Evolutionary conservation across 2,113 vertebrate genomes (phyloP).

Genomic region (Tyrannus savana): DNA sequence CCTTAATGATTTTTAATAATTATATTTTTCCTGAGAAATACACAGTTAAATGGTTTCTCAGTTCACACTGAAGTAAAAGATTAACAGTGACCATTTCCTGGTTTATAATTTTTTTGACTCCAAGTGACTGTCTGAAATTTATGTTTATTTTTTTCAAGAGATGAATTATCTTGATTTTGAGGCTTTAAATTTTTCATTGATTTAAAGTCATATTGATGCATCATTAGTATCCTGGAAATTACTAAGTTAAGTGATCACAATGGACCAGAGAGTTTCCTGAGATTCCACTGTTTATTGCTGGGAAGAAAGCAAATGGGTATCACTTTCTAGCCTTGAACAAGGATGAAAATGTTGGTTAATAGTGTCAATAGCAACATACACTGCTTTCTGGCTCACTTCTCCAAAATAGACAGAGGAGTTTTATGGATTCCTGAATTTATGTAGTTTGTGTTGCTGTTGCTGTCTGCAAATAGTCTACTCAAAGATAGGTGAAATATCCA

Average conservation of each 20-base stretch:
- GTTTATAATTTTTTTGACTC: background rate
- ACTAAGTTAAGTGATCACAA: background rate
- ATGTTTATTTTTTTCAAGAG: background rate
- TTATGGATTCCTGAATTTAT: background rate
- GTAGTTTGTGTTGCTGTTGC: background rate
- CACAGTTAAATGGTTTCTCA: background rate
- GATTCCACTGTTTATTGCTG: background rate
- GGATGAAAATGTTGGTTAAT: background rate
- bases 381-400: background rate
- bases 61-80: background rate
- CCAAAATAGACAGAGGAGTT: fast-evolving
- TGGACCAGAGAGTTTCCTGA: background rate
- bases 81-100: background rate
- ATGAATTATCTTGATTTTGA: background rate
- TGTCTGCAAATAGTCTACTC: background rate
- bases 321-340: background rate
- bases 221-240: background rate
- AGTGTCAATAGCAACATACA: background rate
- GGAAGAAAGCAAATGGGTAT: background rate
- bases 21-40: background rate
- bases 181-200: background rate
- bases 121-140: background rate
- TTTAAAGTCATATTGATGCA: background rate
- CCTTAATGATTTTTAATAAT: background rate
- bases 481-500: background rate